phyloP scores from a whole-genome alignment of 2,797 vertebrate species.

The Thaleichthys pacificus region DNA sequence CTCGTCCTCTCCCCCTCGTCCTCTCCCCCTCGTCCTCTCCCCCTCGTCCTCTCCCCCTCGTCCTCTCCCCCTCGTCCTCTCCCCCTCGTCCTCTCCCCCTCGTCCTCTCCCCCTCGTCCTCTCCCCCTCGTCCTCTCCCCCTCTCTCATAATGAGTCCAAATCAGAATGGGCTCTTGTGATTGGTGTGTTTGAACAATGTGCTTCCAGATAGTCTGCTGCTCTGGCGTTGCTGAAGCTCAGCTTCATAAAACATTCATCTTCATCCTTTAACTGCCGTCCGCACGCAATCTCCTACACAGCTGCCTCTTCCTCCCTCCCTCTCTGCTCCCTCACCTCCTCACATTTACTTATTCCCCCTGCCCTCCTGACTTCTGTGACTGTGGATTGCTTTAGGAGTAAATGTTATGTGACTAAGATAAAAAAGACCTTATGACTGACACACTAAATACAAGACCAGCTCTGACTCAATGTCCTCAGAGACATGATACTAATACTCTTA shows the following conservation, averaged over 20 bases:
- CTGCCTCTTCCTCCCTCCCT: not conserved
- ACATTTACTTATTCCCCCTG: not conserved
- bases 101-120: no score
- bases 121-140: no score
- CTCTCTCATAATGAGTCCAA: no score
- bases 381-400: not conserved
- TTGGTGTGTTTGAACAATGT: not conserved
- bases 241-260: constrained; percentile 33
- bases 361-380: not conserved
- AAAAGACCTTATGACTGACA: not conserved
- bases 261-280: not conserved
- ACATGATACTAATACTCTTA: not conserved
- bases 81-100: no score
- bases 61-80: no score
- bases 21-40: no score
- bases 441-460: no score
- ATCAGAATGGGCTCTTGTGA: not conserved
- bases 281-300: not conserved
- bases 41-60: no score
- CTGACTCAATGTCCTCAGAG: not conserved
- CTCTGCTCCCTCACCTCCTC: not conserved
- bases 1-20: no score
- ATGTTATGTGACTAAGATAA: not conserved
- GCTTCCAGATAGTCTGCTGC: constrained; percentile 12
- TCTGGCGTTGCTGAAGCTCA: constrained; percentile 12